phyloP scores from a whole-genome alignment of 2,113 vertebrate species.

The Haemorhous mexicanus region DNA sequence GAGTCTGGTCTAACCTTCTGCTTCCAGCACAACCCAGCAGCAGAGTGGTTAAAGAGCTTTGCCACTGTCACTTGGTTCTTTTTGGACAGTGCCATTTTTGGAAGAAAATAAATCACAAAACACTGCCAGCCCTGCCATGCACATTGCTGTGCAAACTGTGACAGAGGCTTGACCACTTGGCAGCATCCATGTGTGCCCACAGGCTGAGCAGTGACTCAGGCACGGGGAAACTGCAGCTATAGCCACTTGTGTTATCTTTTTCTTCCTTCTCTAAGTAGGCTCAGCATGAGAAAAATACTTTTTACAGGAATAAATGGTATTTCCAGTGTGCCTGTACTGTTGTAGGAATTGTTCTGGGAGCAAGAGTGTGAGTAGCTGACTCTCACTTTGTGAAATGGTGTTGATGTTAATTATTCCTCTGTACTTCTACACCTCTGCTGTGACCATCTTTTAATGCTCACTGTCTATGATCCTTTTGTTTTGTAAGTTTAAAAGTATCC shows the following conservation, averaged over 20 bases:
- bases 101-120: conserved; percentile 33
- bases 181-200: background rate
- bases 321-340: background rate
- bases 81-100: conserved; percentile 31
- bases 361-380: background rate
- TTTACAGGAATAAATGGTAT: conserved; percentile 20
- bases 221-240: background rate
- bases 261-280: background rate
- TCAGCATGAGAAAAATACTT: conserved; percentile 10
- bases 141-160: background rate
- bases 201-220: conserved; percentile 31
- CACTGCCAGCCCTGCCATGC: conserved; percentile 6
- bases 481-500: background rate
- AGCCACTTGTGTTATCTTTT: background rate
- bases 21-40: background rate
- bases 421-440: background rate
- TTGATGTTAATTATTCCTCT: conserved; percentile 49
- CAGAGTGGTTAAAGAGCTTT: conserved; percentile 28
- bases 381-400: conserved; percentile 8
- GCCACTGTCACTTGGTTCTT: background rate
- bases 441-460: conserved; percentile 10
- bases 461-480: background rate
- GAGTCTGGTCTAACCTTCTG: background rate
- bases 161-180: conserved; percentile 29
- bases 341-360: background rate